phyloP scores from a whole-genome alignment of 2,888 invertebrate species.

The Tigriopus californicus region DNA sequence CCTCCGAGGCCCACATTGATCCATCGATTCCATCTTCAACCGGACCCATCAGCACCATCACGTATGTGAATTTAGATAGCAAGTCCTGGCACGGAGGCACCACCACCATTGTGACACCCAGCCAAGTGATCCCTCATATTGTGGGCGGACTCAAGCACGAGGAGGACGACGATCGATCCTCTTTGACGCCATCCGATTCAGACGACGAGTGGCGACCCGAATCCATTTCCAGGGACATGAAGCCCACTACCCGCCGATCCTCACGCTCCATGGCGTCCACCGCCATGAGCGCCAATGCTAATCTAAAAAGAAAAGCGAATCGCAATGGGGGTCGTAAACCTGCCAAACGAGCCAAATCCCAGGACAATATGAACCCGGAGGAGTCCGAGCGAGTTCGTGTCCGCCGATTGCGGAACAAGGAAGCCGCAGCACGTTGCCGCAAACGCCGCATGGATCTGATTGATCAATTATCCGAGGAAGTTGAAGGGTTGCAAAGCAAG shows the following conservation, averaged over 20 bases:
- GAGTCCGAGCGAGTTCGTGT: conserved; percentile 73
- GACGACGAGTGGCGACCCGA: too few relatives aligned
- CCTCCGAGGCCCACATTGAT: not conserved
- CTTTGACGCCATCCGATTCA: too few relatives aligned
- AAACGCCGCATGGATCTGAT: conserved; percentile 91
- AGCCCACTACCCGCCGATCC: conserved; percentile 25
- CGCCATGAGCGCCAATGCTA: not conserved
- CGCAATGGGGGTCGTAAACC: not conserved
- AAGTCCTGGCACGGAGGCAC: conserved; percentile 32
- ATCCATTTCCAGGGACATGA: too few relatives aligned
- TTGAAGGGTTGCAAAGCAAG: conserved; percentile 59
- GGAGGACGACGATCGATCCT: too few relatives aligned
- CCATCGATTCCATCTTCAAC: not conserved
- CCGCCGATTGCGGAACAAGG: conserved; percentile 80
- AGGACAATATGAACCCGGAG: conserved; percentile 31
- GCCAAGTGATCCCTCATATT: not conserved
- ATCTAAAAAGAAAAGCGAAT: not conserved
- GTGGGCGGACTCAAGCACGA: too few relatives aligned
- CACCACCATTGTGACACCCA: conserved; percentile 23
- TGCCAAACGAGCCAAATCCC: not conserved
- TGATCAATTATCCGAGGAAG: conserved; percentile 67
- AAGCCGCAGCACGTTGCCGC: conserved; percentile 90
- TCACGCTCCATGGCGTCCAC: conserved; percentile 14
- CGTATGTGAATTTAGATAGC: conserved; percentile 26
- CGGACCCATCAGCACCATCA: not conserved